Conservation (phyloP, 2,797 vertebrate genomes). For the Gymnothorax reevesii region DNA sequence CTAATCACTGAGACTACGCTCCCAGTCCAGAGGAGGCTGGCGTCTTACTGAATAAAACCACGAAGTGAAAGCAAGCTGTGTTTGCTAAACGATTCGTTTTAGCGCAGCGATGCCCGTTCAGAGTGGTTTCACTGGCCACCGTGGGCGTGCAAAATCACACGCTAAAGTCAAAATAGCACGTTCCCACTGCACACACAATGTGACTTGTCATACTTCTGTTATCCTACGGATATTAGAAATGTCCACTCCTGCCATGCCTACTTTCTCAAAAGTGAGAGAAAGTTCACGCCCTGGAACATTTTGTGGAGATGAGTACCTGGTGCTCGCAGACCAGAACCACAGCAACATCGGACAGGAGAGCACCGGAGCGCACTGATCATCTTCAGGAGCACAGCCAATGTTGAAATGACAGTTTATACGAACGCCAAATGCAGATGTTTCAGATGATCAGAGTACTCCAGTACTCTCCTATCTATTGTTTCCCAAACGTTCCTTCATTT, state of each 20-base stretch:
- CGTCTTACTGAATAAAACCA: background rate
- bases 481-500: background rate
- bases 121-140: background rate
- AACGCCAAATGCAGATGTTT: too few species aligned
- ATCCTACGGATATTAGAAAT: background rate
- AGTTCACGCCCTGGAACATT: too few species aligned
- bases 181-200: background rate
- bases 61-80: background rate
- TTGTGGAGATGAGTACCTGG: too few species aligned
- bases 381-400: too few species aligned
- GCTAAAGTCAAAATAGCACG: background rate
- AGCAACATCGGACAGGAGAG: too few species aligned
- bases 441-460: too few species aligned
- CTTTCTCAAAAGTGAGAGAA: background rate
- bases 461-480: background rate
- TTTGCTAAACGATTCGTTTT: background rate
- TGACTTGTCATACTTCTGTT: background rate
- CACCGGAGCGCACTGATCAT: too few species aligned
- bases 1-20: slow-evolving; percentile 3
- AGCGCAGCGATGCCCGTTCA: background rate
- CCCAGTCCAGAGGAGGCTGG: background rate
- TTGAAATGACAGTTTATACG: too few species aligned
- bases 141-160: background rate
- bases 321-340: too few species aligned
- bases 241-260: background rate